Conservation (phyloP, 2,888 invertebrate genomes). For the Phalangium opilio region DNA sequence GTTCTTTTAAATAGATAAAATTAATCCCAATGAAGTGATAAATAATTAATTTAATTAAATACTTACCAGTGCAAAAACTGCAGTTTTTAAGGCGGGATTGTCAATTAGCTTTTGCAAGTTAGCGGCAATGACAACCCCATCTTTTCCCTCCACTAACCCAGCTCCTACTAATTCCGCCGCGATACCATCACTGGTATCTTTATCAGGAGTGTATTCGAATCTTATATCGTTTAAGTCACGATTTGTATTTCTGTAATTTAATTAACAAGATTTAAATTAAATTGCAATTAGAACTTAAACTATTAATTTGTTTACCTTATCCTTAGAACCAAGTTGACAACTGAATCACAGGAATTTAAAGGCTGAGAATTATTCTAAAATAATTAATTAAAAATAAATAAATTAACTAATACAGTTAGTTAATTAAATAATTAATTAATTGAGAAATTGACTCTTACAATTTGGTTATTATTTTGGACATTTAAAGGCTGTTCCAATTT, state of each 20-base stretch:
- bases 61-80: slow-evolving; percentile 74
- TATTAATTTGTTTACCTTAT: too few relatives aligned
- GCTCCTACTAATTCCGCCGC: slow-evolving; percentile 87
- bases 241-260: slow-evolving; percentile 61
- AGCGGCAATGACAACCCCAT: slow-evolving; percentile 77
- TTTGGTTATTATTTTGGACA: too few relatives aligned
- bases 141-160: slow-evolving; percentile 78
- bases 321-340: too few relatives aligned
- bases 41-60: slow-evolving; percentile 15
- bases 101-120: slow-evolving; percentile 79
- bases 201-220: slow-evolving; percentile 84
- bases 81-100: slow-evolving; percentile 37
- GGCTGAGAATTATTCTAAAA: too few relatives aligned
- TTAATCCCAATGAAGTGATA: neutral
- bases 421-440: too few relatives aligned
- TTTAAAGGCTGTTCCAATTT: too few relatives aligned
- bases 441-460: too few relatives aligned
- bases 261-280: too few relatives aligned
- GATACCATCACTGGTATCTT: slow-evolving; percentile 52
- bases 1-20: slow-evolving; percentile 30
- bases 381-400: too few relatives aligned
- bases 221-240: slow-evolving; percentile 92
- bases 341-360: too few relatives aligned
- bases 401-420: too few relatives aligned
- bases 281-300: too few relatives aligned